A percentile compares a stretch with the other conserved stretches of the same genome.
phyloP scores from a whole-genome alignment of 2,797 vertebrate species.

The Lateolabrax maculatus region DNA sequence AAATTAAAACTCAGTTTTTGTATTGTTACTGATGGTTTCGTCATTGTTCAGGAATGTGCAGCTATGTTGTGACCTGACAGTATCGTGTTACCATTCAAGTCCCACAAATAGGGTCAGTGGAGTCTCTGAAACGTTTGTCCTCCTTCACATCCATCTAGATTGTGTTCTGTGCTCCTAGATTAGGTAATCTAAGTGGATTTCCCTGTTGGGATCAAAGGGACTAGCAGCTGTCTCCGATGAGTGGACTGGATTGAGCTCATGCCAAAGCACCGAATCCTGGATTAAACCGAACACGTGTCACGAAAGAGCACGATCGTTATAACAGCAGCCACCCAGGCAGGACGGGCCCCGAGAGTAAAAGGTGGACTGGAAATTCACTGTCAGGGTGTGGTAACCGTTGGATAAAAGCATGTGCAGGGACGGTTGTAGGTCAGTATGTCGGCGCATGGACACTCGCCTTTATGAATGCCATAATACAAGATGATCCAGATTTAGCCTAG shows the following conservation, averaged over 20 bases:
- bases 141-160: slow-evolving; percentile 50
- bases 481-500: slow-evolving; percentile 79
- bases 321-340: slow-evolving; percentile 23
- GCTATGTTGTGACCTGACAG: not conserved
- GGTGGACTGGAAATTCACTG: slow-evolving; percentile 15
- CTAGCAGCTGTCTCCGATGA: slow-evolving; percentile 82
- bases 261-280: slow-evolving; percentile 83
- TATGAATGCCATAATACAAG: slow-evolving; percentile 60
- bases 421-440: slow-evolving; percentile 72
- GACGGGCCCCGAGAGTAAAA: slow-evolving; percentile 27
- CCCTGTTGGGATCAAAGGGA: slow-evolving; percentile 81
- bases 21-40: not conserved
- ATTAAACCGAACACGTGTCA: slow-evolving; percentile 78
- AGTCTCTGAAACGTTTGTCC: slow-evolving; percentile 31
- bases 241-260: slow-evolving; percentile 69
- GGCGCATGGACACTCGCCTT: slow-evolving; percentile 2
- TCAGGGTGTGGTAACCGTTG: slow-evolving; percentile 1
- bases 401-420: slow-evolving; percentile 21
- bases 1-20: not conserved
- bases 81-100: slow-evolving; percentile 1
- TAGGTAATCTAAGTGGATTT: slow-evolving; percentile 84
- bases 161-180: slow-evolving; percentile 68
- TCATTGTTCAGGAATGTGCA: not conserved
- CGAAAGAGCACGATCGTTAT: slow-evolving; percentile 25
- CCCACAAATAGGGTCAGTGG: slow-evolving; percentile 28